Base-by-base conservation (phyloP, 2,888 invertebrate species). In the Tribolium freemani region DNA sequence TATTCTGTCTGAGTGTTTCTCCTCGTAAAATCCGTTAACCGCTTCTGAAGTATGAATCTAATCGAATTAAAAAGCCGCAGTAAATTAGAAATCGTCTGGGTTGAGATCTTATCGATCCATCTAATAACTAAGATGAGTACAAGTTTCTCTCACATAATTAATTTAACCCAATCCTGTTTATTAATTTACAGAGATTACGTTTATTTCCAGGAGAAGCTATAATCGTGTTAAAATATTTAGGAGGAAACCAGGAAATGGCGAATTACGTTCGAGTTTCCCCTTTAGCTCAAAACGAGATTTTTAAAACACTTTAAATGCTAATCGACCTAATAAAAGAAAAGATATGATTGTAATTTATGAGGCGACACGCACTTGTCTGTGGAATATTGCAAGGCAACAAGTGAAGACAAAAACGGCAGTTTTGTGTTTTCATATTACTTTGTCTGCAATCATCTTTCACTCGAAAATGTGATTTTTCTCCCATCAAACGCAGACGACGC, bases 351-450 rank as follows among this genome's bases (percentile, higher is more conserved):
- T 46, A 50, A 63, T 60, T 63, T 63, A 50, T n/a, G 20, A 31
- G 30, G n/a, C 16, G 63, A 51, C 63, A 61, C 61, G 70, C 45
- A 54, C 69, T 46, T 53, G 30, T 46, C 63, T 70, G 16, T 10
- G 30, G 16, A 57, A 58, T 67, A 67, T 67, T 60, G 67, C 10
- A 31, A 13, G 71, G 67, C 71, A 71, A 72, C 72, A 72, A 68
- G 68, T 68, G 72, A 69, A 16, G 58, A 69, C 64, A 66, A 66
- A 20, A 45, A 9, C 11, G 54, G 11, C 30, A 30, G 46, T 48
- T 21, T 60, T 48, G 46, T 48, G 26, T 60, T 60, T 48, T 46
- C 60, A 57, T 57, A 31, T 21, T 50, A 31, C 63, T 63, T 63
- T 63, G 50, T 50, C 50, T 61, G 51, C 30, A 63, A 50, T 51